Conservation (phyloP, 1,140 invertebrate genomes). For the Pogonus chalceus region DNA sequence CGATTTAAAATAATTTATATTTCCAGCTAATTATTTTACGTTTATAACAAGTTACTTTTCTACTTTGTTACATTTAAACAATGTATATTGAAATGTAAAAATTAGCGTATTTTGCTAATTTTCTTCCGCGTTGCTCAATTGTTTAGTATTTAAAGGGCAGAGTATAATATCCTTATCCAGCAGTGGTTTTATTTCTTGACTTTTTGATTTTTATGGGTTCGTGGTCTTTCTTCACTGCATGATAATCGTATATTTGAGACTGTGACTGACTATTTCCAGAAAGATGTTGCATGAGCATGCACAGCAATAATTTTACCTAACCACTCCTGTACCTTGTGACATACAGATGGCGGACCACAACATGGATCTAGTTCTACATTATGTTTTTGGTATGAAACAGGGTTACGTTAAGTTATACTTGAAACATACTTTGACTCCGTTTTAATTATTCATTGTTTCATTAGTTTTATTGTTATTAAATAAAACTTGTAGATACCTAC, state of each 20-base stretch:
- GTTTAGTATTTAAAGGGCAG: neutral
- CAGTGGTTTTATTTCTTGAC: too few species aligned
- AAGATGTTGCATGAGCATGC: conserved; percentile 1
- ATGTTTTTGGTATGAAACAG: neutral
- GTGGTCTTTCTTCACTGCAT: neutral
- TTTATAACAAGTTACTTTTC: too few species aligned
- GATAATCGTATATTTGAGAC: neutral
- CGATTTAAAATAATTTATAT: too few species aligned
- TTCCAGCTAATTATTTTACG: too few species aligned
- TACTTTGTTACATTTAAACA: too few species aligned
- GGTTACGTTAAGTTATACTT: neutral
- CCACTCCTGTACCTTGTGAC: conserved; percentile 5
- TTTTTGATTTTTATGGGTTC: neutral
- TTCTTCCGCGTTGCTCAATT: neutral
- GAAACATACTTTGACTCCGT: neutral
- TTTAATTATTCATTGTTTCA: too few species aligned
- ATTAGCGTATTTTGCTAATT: neutral
- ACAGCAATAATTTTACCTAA: conserved; percentile 6
- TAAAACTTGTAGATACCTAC: too few species aligned
- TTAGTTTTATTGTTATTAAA: too few species aligned
- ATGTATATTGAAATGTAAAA: too few species aligned
- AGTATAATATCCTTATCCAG: neutral
- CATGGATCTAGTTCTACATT: neutral
- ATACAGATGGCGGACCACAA: neutral
- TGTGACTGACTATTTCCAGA: conserved; percentile 4